Evolutionary conservation across 2,113 vertebrate species (phyloP), one percentile per base, ranked within the genome.

Genomic region (Megaceryle torquata): DNA sequence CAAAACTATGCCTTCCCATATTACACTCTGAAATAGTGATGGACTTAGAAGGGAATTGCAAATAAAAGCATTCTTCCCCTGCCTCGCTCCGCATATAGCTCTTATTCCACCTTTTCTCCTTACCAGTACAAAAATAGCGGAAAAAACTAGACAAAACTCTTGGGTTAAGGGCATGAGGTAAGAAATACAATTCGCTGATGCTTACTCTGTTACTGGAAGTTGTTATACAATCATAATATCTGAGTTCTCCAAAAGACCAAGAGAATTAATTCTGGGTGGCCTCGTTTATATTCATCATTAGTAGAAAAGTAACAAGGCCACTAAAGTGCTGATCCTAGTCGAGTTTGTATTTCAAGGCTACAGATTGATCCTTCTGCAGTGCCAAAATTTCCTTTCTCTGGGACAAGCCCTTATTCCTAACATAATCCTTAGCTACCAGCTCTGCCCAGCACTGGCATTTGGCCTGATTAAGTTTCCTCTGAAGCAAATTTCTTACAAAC

Each of bases 381-480:
- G 51, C 88, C 56, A 82, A 84, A 89, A 80, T 61, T 63, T 74
- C 33, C 35, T 63, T 88, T 82, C 39, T 60, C 35, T 81, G 56
- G 76, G 80, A 70, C 41, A 91, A 91, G 35, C 53, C 33, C 59
- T 60, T 77, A 68, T 50, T 87, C 35, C 75, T 82, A 68, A 83
- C 1, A 4, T 39, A 92, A 70, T 70, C 78, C 31, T 94, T 70
- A 86, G 65, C 72, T 79, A 88, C 61, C 41, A 77, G 0, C 53
- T 76, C 15, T n/a, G 20, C 33, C 48, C 72, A 84, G 61, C 31
- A 31, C 61, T 85, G 53, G 77, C 33, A 89, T 82, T 87, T 86
- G 71, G 81, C 91, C 72, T 91, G 93, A 94, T 91, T 90, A 91
- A 78, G 72, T 86, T 95, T 94, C 53, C 70, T 88, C 65, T 92